phyloP scores from a whole-genome alignment of 2,888 invertebrate genomes.

The Rhodophaea formosa region DNA sequence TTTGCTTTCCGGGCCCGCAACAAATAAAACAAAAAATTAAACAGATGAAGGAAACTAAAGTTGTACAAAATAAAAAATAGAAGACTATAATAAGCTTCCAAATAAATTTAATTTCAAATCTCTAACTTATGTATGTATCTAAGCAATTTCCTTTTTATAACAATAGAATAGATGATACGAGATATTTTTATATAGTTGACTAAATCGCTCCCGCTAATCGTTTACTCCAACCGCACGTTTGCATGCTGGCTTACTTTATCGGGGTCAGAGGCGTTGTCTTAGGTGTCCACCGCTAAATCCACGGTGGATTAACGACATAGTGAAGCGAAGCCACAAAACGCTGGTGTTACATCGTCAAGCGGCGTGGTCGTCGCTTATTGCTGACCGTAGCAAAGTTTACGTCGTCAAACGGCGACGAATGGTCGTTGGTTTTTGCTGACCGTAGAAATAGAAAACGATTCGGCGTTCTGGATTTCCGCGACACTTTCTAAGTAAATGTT shows the following conservation, averaged over 20 bases:
- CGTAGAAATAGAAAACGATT: conserved; percentile 9
- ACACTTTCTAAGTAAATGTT: conserved; percentile 9
- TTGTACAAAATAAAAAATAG: no score
- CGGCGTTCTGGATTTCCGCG: conserved; percentile 3
- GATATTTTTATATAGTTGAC: neutral
- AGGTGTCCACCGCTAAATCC: conserved; percentile 31
- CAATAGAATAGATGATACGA: no score
- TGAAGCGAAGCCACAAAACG: conserved; percentile 29
- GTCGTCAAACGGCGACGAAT: conserved; percentile 20
- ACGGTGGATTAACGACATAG: conserved; percentile 28
- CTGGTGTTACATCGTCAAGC: conserved; percentile 29
- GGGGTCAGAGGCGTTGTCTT: conserved; percentile 46
- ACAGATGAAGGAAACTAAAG: no score
- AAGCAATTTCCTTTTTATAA: no score
- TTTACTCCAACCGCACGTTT: conserved; percentile 16
- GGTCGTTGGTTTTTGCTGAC: conserved; percentile 5
- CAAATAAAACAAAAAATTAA: no score
- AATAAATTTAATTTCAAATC: no score
- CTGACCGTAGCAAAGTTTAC: conserved; percentile 23
- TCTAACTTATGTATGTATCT: no score
- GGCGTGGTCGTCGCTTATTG: no score
- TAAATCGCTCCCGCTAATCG: conserved; percentile 14
- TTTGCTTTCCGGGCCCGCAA: no score
- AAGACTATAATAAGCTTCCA: no score
- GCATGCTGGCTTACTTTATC: conserved; percentile 33